Evolutionary conservation across 2,797 vertebrate species (phyloP), one percentile per base, ranked within the genome.

Genomic region (Bufotes viridis): DNA sequence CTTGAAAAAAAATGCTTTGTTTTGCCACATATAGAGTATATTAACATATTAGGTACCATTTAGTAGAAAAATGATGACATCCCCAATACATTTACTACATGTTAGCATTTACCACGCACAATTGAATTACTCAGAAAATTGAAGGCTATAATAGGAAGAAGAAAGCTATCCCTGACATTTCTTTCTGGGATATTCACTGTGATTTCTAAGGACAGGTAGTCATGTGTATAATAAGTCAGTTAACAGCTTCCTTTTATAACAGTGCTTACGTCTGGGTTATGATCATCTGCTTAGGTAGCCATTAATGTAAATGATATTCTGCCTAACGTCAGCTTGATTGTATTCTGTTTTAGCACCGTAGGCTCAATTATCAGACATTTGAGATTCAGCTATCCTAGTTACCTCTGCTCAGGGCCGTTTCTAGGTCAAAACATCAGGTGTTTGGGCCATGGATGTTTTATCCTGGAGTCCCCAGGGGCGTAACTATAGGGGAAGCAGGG

Each of bases 1-100:
- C 75, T n/a, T 78, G 75, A 78, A 51, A 78, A 51, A 1, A 78
- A 78, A 78, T 55, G 51, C 75, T 78, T 53, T 78, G 51, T 78
- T 78, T 78, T 78, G 20, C 20, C 5, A 78, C 75, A 78, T 76
- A 53, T 78, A 78, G 24, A 20, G 51, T 20, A 78, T 78, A 55
- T 78, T 24, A 14, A 14, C 6, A 78, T 51, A 78, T 53, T 78
- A 14, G 5, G 49, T 78, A 78, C 49, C 1, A 14, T 7, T 76
- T n/a, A 76, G 14, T 53, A n/a, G 20, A 53, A 13, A 76, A n/a
- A 76, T 76, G 1, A n/a, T n/a, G 74, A 13, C 49, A 72, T 42
- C 9, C 0, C 69, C 29, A 72, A 72, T 72, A 20, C 17, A 72
- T 72, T 72, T 72, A 11, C 17, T 42, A 42, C 17, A 70, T 34